phyloP scores from a whole-genome alignment of 2,113 vertebrate species.

The Toxotes chatareus region DNA sequence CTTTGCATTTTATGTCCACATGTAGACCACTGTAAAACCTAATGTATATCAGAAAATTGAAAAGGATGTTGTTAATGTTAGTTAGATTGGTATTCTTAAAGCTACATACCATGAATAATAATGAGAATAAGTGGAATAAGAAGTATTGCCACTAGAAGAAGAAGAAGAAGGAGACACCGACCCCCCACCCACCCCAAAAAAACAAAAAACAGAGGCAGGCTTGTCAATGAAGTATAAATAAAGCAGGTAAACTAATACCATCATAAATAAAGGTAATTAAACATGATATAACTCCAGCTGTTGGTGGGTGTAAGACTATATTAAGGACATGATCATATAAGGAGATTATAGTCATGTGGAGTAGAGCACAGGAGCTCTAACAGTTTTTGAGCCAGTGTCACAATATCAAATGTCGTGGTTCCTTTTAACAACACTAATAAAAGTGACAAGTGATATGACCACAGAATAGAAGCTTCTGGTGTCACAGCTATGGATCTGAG shows the following conservation, averaged over 20 bases:
- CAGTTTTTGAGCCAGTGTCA: not conserved
- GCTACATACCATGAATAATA: not conserved
- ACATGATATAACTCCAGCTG: not conserved
- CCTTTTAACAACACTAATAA: not conserved
- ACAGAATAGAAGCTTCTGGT: not conserved
- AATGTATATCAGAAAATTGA: not conserved
- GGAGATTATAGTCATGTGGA: too few species aligned
- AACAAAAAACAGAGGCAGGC: not conserved
- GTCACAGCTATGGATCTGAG: not conserved
- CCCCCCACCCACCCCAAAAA: too few species aligned
- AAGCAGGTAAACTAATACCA: not conserved
- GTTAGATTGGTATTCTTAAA: not conserved
- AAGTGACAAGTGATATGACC: not conserved
- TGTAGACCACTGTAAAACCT: not conserved
- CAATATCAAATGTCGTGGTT: not conserved
- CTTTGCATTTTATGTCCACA: not conserved
- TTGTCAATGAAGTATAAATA: not conserved
- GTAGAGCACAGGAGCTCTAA: too few species aligned
- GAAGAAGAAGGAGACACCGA: too few species aligned
- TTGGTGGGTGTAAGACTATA: not conserved
- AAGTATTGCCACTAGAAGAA: not conserved
- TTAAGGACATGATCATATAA: slow-evolving; percentile 2
- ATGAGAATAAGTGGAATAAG: not conserved
- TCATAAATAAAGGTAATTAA: not conserved
- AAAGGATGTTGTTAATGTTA: not conserved